Evolutionary conservation across 2,888 invertebrate species (phyloP).

Genomic region (Pinctada fucata): DNA sequence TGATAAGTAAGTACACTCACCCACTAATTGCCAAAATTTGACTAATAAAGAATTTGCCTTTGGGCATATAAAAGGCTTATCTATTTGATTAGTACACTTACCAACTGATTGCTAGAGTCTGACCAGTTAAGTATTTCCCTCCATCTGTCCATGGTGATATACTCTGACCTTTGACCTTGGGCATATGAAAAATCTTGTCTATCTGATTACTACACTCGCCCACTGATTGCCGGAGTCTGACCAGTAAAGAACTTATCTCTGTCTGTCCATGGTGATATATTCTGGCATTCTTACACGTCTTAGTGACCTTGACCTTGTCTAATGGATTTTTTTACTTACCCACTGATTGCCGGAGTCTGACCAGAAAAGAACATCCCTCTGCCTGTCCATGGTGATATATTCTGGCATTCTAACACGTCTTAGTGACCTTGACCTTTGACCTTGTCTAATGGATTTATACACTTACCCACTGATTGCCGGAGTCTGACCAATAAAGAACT

Average conservation of each 20-base stretch:
- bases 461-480: too few species aligned
- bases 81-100: slow-evolving; percentile 50
- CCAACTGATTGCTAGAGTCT: slow-evolving; percentile 77
- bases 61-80: too few species aligned
- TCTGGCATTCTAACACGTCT: slow-evolving; percentile 83
- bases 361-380: slow-evolving; percentile 91
- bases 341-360: slow-evolving; percentile 80
- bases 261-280: slow-evolving; percentile 88
- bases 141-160: slow-evolving; percentile 87
- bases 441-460: too few species aligned
- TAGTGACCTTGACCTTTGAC: too few species aligned
- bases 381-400: slow-evolving; percentile 87
- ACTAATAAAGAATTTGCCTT: too few species aligned
- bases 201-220: slow-evolving; percentile 62
- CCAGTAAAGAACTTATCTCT: slow-evolving; percentile 91
- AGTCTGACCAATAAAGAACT: too few species aligned
- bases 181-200: too few species aligned
- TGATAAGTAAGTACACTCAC: too few species aligned
- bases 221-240: slow-evolving; percentile 80
- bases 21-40: too few species aligned
- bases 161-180: slow-evolving; percentile 80
- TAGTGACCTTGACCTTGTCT: too few species aligned
- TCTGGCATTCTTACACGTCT: slow-evolving; percentile 84
- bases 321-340: too few species aligned
- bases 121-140: slow-evolving; percentile 93